Evolutionary conservation across 2,113 vertebrate genomes (phyloP).

Genomic region (Brevimyrus niger): DNA sequence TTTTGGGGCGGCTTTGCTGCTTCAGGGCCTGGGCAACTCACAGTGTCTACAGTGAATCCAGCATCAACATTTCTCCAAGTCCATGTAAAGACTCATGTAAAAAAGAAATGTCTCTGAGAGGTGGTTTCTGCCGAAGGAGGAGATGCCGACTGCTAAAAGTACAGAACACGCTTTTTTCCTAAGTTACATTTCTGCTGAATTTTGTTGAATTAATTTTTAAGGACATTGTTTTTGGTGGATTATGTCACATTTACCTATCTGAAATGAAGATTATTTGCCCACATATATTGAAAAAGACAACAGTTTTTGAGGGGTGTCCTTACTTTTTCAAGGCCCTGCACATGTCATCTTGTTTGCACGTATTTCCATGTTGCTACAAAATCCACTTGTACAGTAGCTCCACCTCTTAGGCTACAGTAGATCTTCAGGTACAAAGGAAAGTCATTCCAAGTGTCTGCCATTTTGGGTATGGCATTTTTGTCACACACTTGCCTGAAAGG

Average conservation of each 20-base stretch:
- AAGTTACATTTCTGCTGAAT: not conserved
- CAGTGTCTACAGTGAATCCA: not conserved
- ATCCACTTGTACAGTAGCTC: not conserved
- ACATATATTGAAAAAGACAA: not conserved
- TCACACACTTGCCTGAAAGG: not conserved
- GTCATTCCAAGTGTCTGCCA: constrained; percentile 9
- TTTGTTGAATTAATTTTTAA: not conserved
- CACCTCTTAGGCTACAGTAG: not conserved
- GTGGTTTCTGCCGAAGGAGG: not conserved
- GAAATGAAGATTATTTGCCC: not conserved
- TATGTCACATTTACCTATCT: not conserved
- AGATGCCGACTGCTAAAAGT: not conserved
- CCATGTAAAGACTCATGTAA: not conserved
- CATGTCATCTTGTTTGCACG: not conserved
- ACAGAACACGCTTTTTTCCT: not conserved
- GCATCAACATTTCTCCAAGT: not conserved
- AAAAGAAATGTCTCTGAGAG: not conserved
- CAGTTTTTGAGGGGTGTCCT: not conserved
- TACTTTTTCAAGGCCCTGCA: not conserved
- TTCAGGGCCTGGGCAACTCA: not conserved
- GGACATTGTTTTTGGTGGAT: not conserved
- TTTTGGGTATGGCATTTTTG: constrained; percentile 22
- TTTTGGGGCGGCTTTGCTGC: not conserved
- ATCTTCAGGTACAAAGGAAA: not conserved
- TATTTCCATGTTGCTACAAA: not conserved